Base-by-base conservation (phyloP, 2,113 vertebrate genomes). In the Ptilonorhynchus violaceus region DNA sequence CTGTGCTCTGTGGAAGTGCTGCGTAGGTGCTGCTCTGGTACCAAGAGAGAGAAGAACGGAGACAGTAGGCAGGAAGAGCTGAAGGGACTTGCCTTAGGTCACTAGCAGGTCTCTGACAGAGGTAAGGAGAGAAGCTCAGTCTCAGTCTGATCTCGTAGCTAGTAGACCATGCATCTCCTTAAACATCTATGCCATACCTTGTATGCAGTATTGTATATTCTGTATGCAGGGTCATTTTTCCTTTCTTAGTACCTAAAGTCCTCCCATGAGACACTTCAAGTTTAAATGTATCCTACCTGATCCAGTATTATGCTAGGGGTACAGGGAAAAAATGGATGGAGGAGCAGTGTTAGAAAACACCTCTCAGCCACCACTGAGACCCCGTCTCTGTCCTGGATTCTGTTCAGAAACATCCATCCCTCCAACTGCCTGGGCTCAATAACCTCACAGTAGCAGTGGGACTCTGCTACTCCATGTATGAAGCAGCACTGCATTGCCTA, bases 1-100 rank as follows among this genome's bases (percentile, higher is more conserved):
- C 53, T 0, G 0, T 52, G 70, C 66, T 69, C 35, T 20, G 42
- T 64, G 70, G 47, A 67, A 75, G 69, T 0, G 0, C 41, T 59
- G n/a, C 0, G 0, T 25, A 28, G 35, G 27, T 88, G 80, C 70
- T 82, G 42, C 60, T 56, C 23, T 42, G 46, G 31, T 64, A 46
- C 42, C 1, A 1, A 44, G 52, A 47, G 35, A 68, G 44, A 35
- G 33, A 8, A 59, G 25, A 60, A 37, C 37, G 62, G 5, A 25
- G 31, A 62, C 27, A 25, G 47, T 2, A 1, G 63, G 41, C 31
- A 18, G 11, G 33, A 42, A 46, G 55, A 56, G 39, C 49, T 42
- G 59, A 58, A 31, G 56, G n/a, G 25, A 35, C n/a, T 55, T 83
- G 16, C 52, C 66, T 46, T 52, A 44, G 46, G 20, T 88, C 39